Percentiles rank a stretch among this genome's conserved stretches.
Evolutionary conservation across 2,888 invertebrate species (phyloP).

Genomic region (Coleophora flavipennella): DNA sequence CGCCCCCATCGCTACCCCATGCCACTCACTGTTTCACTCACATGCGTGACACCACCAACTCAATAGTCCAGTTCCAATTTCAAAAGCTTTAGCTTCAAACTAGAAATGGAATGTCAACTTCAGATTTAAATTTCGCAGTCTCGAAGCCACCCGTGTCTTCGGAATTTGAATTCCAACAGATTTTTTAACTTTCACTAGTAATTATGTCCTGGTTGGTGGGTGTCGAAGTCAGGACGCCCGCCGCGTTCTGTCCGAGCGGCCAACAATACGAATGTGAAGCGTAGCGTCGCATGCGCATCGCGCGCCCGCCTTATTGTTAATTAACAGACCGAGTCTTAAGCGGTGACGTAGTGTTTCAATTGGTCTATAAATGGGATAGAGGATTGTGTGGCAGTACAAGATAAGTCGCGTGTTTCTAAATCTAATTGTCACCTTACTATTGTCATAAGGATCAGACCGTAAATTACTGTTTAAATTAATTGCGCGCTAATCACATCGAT

Average conservation of each 20-base stretch:
- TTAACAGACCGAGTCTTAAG: slow-evolving; percentile 46
- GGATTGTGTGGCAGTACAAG: too few relatives aligned
- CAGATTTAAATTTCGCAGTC: not conserved
- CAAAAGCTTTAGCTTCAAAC: not conserved
- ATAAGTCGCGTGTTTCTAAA: too few relatives aligned
- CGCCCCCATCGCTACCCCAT: slow-evolving; percentile 66
- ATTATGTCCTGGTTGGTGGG: slow-evolving; percentile 22
- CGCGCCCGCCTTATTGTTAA: slow-evolving; percentile 46
- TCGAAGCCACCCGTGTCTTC: not conserved
- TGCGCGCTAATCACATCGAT: too few relatives aligned
- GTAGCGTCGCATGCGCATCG: slow-evolving; percentile 57
- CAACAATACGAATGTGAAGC: slow-evolving; percentile 62
- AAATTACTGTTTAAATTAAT: too few relatives aligned
- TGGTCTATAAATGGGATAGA: too few relatives aligned
- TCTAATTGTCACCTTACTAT: too few relatives aligned
- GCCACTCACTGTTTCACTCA: slow-evolving; percentile 61
- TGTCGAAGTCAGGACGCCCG: slow-evolving; percentile 33
- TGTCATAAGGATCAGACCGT: too few relatives aligned
- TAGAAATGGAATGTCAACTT: not conserved
- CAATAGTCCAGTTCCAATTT: not conserved
- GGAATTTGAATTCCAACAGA: not conserved
- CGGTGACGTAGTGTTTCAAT: slow-evolving; percentile 15
- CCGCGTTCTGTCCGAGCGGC: slow-evolving; percentile 53
- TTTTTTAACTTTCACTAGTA: not conserved
- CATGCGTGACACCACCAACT: slow-evolving; percentile 49